These are phyloP conservation scores for Holothuria scabra DNA, from an alignment of 53 echinoderm and acorn worm species.

Conservation along the genomic window DNA sequence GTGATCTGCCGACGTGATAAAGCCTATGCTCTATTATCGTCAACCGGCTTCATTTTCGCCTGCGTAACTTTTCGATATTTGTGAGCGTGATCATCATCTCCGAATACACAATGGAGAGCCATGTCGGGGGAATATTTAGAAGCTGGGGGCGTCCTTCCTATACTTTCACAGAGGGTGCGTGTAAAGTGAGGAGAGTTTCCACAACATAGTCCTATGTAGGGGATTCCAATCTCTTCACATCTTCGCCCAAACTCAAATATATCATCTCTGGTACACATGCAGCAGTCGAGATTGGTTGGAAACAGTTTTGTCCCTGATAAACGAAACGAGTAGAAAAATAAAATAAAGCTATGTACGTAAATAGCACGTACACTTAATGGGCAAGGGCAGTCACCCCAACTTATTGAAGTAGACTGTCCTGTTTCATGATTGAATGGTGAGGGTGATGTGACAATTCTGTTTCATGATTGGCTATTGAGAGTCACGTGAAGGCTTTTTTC, in stretches of 20 bases:
- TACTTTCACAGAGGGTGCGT: conserved; percentile 67
- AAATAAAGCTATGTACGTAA: neutral
- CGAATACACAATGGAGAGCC: conserved; percentile 64
- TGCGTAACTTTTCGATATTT: too few relatives aligned
- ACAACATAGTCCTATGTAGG: conserved; percentile 77
- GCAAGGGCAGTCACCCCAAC: too few relatives aligned
- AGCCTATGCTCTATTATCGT: too few relatives aligned
- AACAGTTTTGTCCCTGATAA: conserved; percentile 62
- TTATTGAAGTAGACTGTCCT: too few relatives aligned
- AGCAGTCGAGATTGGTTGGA: conserved; percentile 70
- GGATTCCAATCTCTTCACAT: conserved; percentile 67
- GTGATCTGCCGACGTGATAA: too few relatives aligned
- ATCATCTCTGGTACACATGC: conserved; percentile 60
- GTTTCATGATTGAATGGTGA: too few relatives aligned
- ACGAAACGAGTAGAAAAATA: neutral
- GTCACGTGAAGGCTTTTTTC: too few relatives aligned
- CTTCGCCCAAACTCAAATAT: conserved; percentile 69
- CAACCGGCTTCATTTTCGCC: too few relatives aligned
- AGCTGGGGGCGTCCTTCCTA: conserved; percentile 70
- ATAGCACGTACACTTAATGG: too few relatives aligned
- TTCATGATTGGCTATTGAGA: too few relatives aligned
- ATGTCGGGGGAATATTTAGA: conserved; percentile 77
- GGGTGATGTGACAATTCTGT: too few relatives aligned
- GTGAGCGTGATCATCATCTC: conserved; percentile 10
- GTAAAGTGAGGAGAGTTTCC: conserved; percentile 78